Evolutionary conservation across 1,140 invertebrate genomes (phyloP), one percentile per base, ranked within the genome.

Genomic region (Pogonomyrmex barbatus): DNA sequence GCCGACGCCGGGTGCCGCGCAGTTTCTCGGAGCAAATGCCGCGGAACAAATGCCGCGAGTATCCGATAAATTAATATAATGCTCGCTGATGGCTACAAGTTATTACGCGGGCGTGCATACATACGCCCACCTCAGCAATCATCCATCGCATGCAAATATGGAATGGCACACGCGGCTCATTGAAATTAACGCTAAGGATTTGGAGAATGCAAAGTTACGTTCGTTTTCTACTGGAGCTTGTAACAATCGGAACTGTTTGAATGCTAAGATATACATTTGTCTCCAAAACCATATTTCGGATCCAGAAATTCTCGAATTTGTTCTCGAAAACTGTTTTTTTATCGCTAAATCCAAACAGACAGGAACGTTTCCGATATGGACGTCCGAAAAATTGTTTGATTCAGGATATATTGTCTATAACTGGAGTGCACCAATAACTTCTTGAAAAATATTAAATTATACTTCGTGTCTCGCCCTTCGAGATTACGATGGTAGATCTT

Each of bases 31-130:
- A 33, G 30, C 58, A 45, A 65, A 77, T 50, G 71, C 62, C 47
- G 84, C 78, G 78, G 68, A 78, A 86, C 67, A 24, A 24, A 24
- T 24, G 24, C 24, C 24, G 24, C 24, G 73, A 85, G 85, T 65
- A 77, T 65, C 86, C 89, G 84, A 91, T 89, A 91, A 91, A 90
- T 91, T 89, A 91, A 56, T 52, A 89, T 86, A 86, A 89, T 89
- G 83, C 85, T 33, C 75, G 87, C 63, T 86, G 85, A 85, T 91
- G 88, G 88, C 70, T 86, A 85, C 75, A 81, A 88, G 76, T 88
- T 88, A 87, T 67, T 42, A 24, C 47, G 45, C 60, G 54, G 73
- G 52, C 68, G 54, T 84, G 76, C 67, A 54, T 60, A 36, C 45
- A 33, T 39, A 70, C 65, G 24, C 67, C 67, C 52, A 14, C 58